A percentile compares a stretch with the other conserved stretches of the same genome.
phyloP scores from a whole-genome alignment of 2,113 vertebrate genomes.

The Calyptommatus sinebrachiatus region DNA sequence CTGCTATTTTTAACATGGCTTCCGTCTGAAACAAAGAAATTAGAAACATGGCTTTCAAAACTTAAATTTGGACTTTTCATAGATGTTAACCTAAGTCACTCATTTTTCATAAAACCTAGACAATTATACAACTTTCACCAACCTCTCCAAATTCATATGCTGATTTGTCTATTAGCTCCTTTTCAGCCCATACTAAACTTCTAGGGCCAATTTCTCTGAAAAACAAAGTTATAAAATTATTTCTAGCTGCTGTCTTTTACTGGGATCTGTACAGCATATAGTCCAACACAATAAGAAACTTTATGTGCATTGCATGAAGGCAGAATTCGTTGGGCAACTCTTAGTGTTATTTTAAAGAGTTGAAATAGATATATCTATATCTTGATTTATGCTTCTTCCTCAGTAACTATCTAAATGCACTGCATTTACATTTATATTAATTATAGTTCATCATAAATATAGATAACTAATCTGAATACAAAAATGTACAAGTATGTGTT shows the following conservation, averaged over 20 bases:
- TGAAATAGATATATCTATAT: not conserved
- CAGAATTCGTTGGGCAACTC: not conserved
- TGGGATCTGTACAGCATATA: not conserved
- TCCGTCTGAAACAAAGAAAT: slow-evolving; percentile 80
- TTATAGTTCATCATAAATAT: not conserved
- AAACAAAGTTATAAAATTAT: slow-evolving; percentile 34
- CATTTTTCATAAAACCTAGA: not conserved
- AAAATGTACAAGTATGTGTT: not conserved
- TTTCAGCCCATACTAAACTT: slow-evolving; percentile 93
- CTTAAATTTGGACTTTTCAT: not conserved
- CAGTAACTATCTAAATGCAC: not conserved
- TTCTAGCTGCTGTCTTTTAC: not conserved
- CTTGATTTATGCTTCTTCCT: not conserved
- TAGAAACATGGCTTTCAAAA: slow-evolving; percentile 22
- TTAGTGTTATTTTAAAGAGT: not conserved
- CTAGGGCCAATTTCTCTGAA: slow-evolving; percentile 90
- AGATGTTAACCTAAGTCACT: not conserved
- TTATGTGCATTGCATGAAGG: too few relatives aligned
- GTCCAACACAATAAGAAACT: not conserved
- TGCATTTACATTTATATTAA: not conserved
- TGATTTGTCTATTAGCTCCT: slow-evolving; percentile 87
- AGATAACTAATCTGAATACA: not conserved
- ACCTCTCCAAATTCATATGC: slow-evolving; percentile 95
- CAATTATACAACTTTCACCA: slow-evolving; percentile 43
- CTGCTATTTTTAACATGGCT: slow-evolving; percentile 89